A percentile compares a stretch with the other conserved stretches of the same genome.
phyloP scores from a whole-genome alignment of 1,140 invertebrate genomes.

The Drosophila repleta region DNA sequence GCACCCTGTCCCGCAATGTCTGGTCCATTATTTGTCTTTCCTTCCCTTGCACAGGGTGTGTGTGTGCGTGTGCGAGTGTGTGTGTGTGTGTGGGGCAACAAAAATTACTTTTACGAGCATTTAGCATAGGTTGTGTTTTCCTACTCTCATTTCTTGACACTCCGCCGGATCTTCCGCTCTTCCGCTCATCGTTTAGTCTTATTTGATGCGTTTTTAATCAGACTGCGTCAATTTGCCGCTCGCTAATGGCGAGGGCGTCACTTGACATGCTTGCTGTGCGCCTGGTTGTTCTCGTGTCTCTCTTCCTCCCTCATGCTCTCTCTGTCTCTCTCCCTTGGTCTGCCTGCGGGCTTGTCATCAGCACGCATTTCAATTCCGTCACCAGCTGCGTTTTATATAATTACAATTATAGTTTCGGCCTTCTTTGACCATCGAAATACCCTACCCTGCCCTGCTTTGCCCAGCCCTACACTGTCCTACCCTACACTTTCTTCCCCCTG shows the following conservation, averaged over 20 bases:
- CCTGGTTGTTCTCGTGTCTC: background rate
- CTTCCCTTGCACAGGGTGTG: constrained; percentile 46
- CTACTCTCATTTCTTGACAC: constrained; percentile 23
- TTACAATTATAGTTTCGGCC: constrained; percentile 24
- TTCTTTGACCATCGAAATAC: background rate
- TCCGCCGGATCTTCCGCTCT: background rate
- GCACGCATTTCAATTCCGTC: constrained; percentile 21
- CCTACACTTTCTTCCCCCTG: constrained; percentile 1
- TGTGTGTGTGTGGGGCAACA: constrained; percentile 39
- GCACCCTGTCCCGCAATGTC: constrained; percentile 15
- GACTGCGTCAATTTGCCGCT: constrained; percentile 69
- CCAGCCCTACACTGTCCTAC: no score
- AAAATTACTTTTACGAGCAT: constrained; percentile 74
- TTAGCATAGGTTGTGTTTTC: constrained; percentile 65
- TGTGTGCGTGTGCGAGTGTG: constrained; percentile 14
- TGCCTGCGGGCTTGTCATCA: constrained; percentile 17
- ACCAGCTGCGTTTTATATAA: constrained; percentile 34
- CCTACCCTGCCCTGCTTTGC: background rate
- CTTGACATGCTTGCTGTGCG: constrained; percentile 26
- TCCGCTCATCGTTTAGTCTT: constrained; percentile 42
- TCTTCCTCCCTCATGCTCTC: background rate
- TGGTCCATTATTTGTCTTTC: constrained; percentile 56
- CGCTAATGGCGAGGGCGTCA: constrained; percentile 54
- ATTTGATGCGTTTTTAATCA: constrained; percentile 78
- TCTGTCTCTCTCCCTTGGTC: background rate